Base-by-base conservation (phyloP, 2,113 vertebrate genomes). In the Symphodus melops region DNA sequence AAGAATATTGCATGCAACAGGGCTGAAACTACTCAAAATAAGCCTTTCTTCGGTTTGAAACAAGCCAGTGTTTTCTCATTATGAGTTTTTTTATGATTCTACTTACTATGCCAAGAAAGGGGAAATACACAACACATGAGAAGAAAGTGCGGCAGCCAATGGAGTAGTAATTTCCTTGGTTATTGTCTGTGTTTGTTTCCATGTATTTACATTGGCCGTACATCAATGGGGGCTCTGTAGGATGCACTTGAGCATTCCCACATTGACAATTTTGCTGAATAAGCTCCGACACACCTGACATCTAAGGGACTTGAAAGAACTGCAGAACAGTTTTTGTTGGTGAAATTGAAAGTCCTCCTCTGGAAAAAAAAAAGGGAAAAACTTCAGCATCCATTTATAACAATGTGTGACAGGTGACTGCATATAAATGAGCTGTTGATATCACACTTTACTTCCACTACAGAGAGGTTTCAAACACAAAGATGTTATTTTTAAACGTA, bases 311-410 rank as follows among this genome's bases (percentile, higher is more conserved):
- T 39, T 14, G 16, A 42, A 73, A 41, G 9, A 2, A 57, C 64
- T 68, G 41, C 56, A 67, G 28, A 52, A 19, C 49, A 36, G 25
- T 68, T 68, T 48, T 20, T 58, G 41, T 63, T 58, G 39, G 53
- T 51, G 41, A 56, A 72, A 63, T 21, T 64, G 54, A 72, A 57
- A 54, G 73, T 70, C 36, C 12, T 53, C 44, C 56, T 64, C 67
- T 68, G 41, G 74, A 84, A 81, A 75, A 74, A 84, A n/a, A n/a
- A n/a, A n/a, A n/a, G n/a, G n/a, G n/a, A n/a, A n/a, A 65, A 25
- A 65, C 82, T 83, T 83, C 58, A 84, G 79, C 69, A 51, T 85
- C 65, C 53, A 41, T 12, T 64, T 77, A 74, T 81, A 83, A 77
- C 65, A 54, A 11, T 21, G 33, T 68, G 64, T 84, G 79, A 77